Percentiles rank a stretch among this genome's conserved stretches.
phyloP scores from a whole-genome alignment of 2,113 vertebrate genomes.

The Onychorhynchus coronatus region DNA sequence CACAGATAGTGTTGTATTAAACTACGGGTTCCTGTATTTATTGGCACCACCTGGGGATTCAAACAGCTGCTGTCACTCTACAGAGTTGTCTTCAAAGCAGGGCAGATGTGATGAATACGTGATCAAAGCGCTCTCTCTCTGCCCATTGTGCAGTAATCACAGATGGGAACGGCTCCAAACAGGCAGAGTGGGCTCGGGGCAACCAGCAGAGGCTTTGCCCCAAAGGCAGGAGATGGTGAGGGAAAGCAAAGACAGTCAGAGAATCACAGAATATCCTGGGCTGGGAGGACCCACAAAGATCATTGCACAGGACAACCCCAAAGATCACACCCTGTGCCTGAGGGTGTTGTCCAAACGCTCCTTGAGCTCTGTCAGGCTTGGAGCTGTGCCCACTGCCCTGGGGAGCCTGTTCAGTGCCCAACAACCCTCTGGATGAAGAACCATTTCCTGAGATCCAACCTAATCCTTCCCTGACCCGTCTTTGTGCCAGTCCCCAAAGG shows the following conservation, averaged over 20 bases:
- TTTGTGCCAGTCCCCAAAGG: rapidly evolving
- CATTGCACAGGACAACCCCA: not conserved
- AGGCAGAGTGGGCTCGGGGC: not conserved
- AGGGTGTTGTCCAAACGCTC: not conserved
- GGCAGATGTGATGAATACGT: not conserved
- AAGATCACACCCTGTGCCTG: not conserved
- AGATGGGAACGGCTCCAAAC: not conserved
- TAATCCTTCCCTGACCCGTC: not conserved
- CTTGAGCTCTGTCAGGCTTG: not conserved
- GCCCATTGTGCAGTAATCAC: not conserved
- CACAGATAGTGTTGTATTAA: not conserved
- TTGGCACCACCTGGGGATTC: not conserved
- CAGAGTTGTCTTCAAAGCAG: not conserved
- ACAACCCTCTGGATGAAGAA: not conserved
- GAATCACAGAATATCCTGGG: not conserved
- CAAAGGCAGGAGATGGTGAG: rapidly evolving
- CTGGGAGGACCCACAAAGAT: not conserved
- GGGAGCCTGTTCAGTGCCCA: not conserved
- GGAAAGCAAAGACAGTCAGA: not conserved
- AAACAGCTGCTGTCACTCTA: not conserved
- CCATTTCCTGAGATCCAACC: not conserved
- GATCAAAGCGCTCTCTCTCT: not conserved
- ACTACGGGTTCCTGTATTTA: not conserved
- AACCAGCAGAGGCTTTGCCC: not conserved
- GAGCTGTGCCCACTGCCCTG: not conserved